These are phyloP conservation scores for Branchellion lobata DNA, from an alignment of 2,888 invertebrate genomes.

Conservation along the genomic window DNA sequence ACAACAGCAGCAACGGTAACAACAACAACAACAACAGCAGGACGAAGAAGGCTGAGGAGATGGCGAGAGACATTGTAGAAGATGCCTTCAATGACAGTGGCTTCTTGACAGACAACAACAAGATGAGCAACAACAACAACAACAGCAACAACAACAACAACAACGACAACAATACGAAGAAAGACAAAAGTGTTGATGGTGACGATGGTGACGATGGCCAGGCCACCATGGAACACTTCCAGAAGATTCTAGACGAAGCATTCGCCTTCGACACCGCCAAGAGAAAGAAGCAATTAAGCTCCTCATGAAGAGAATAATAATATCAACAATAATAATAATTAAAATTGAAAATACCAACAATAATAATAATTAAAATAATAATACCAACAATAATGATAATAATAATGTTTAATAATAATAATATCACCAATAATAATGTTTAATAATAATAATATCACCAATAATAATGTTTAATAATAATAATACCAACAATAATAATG, in stretches of 20 bases:
- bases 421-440: no score
- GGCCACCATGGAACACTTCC: conserved; percentile 25
- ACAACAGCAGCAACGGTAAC: conserved; percentile 8
- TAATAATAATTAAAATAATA: no score
- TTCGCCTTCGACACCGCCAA: conserved; percentile 16
- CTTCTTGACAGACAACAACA: conserved; percentile 18
- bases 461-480: no score
- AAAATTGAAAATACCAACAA: no score
- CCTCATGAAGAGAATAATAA: neutral
- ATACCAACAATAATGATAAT: no score
- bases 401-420: no score
- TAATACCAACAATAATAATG: no score
- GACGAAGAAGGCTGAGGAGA: neutral
- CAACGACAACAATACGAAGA: neutral
- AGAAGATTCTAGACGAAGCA: conserved; percentile 34
- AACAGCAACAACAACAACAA: neutral
- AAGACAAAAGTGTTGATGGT: neutral
- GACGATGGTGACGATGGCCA: neutral
- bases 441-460: no score
- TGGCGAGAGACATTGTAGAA: conserved; percentile 39
- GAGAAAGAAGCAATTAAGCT: neutral
- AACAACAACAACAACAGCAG: conserved; percentile 17
- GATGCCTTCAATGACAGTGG: conserved; percentile 38
- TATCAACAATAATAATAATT: no score
- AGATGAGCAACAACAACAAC: neutral